Conservation (phyloP, 2,888 invertebrate species). For the Ganaspis brasiliensis region DNA sequence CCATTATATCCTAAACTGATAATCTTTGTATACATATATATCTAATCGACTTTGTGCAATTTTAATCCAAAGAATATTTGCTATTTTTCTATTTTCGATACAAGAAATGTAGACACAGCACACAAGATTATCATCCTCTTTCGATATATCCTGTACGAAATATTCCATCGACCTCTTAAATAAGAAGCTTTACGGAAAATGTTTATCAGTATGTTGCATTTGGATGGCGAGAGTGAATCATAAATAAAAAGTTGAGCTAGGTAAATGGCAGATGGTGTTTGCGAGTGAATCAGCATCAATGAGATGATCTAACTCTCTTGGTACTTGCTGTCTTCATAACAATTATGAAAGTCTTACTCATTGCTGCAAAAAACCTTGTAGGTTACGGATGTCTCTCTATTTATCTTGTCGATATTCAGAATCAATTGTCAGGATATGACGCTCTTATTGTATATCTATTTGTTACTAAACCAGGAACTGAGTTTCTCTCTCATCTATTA, state of each 20-base stretch:
- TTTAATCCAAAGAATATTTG: no score
- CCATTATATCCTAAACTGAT: constrained; percentile 16
- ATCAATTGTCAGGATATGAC: not conserved
- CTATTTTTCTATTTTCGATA: constrained; percentile 24
- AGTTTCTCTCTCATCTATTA: not conserved
- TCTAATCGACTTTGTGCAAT: no score
- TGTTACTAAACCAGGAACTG: not conserved
- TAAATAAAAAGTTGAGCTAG: not conserved
- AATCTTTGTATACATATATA: no score
- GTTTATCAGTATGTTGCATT: not conserved
- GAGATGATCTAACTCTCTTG: not conserved
- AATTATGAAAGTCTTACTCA: constrained; percentile 20
- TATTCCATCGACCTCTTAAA: not conserved
- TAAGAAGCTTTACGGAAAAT: not conserved
- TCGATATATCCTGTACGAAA: not conserved
- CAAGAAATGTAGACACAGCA: not conserved
- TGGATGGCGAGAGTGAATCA: not conserved
- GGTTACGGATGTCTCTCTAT: not conserved
- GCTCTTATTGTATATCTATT: not conserved
- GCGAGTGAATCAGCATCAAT: not conserved
- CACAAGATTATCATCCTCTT: not conserved
- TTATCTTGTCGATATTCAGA: constrained; percentile 5
- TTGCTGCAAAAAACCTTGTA: not conserved
- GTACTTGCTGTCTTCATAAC: not conserved
- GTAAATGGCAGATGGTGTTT: not conserved